phyloP scores from a whole-genome alignment of 2,888 invertebrate genomes.

The Lacanobia oleracea region DNA sequence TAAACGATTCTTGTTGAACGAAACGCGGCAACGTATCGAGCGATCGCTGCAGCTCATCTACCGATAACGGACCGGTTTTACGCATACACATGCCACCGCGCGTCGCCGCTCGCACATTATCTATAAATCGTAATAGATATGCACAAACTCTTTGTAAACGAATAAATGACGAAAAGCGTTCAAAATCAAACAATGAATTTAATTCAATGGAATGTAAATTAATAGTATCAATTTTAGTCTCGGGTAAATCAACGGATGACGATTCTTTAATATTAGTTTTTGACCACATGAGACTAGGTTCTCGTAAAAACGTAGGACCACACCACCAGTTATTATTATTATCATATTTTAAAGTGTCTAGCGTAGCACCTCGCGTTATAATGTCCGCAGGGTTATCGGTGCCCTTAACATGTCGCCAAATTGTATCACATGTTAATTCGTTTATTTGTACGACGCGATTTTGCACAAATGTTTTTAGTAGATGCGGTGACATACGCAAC shows the following conservation, averaged over 20 bases:
- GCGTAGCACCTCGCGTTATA: neutral
- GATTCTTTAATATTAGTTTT: neutral
- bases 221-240: slow-evolving; percentile 12
- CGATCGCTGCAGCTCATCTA: slow-evolving; percentile 11
- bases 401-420: slow-evolving; percentile 2
- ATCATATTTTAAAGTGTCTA: slow-evolving; percentile 4
- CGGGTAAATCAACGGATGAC: slow-evolving; percentile 8
- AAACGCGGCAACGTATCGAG: slow-evolving; percentile 6
- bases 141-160: slow-evolving; percentile 16
- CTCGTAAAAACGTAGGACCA: slow-evolving; percentile 23
- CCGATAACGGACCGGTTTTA: slow-evolving; percentile 22
- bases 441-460: slow-evolving; percentile 17
- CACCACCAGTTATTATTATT: slow-evolving; percentile 21
- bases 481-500: slow-evolving; percentile 2
- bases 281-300: neutral
- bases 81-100: neutral
- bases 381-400: slow-evolving; percentile 14
- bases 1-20: slow-evolving; percentile 18
- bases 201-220: slow-evolving; percentile 6
- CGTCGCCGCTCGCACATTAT: slow-evolving; percentile 14
- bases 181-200: slow-evolving; percentile 7
- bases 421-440: neutral
- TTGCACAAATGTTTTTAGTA: slow-evolving; percentile 1
- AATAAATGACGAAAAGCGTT: slow-evolving; percentile 18
- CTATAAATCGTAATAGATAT: slow-evolving; percentile 24